Conservation (phyloP, 1,140 invertebrate species). For the Apis laboriosa region DNA sequence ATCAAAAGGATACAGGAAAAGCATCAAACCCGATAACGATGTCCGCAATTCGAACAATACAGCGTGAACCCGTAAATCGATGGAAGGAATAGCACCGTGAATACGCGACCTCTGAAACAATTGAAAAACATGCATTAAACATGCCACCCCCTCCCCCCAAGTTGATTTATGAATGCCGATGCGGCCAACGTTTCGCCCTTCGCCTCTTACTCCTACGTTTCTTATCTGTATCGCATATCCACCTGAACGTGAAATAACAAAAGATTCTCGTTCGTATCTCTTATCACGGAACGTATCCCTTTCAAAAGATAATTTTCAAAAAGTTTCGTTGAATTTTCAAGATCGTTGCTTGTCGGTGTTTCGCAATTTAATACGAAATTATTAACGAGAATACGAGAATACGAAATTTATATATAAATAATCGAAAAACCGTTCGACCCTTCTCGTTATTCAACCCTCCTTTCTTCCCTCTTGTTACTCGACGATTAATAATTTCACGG, state of each 20-base stretch:
- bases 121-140: constrained; percentile 69
- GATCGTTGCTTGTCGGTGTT: too few species aligned
- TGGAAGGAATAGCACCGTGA: constrained; percentile 32
- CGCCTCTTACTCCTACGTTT: background rate
- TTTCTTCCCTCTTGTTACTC: too few species aligned
- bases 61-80: constrained; percentile 39
- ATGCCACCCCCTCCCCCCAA: constrained; percentile 2
- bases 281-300: background rate
- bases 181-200: background rate
- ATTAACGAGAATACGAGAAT: too few species aligned
- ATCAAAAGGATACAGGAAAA: constrained; percentile 6
- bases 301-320: too few species aligned
- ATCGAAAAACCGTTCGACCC: too few species aligned
- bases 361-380: too few species aligned
- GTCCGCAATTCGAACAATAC: constrained; percentile 29
- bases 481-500: too few species aligned
- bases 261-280: background rate
- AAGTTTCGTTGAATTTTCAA: too few species aligned
- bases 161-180: constrained; percentile 55
- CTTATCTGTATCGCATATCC: background rate
- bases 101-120: constrained; percentile 53
- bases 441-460: too few species aligned
- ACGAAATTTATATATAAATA: too few species aligned
- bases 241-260: constrained; percentile 2
- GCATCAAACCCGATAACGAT: constrained; percentile 33